Conservation (phyloP, 2,888 invertebrate species). For the Diaperis boleti region DNA sequence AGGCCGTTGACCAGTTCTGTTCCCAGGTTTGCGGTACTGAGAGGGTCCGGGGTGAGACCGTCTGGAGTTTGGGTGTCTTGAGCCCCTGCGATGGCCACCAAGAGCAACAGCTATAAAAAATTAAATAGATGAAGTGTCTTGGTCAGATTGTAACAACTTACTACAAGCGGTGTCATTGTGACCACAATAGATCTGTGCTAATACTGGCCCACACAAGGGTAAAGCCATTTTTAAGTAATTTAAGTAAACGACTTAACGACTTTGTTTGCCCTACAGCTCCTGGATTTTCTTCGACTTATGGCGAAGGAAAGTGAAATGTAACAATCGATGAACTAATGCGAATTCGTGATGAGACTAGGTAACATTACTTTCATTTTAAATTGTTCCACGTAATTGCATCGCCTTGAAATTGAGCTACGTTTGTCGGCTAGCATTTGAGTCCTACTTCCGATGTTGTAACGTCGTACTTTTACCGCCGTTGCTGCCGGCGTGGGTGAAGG, state of each 20-base stretch:
- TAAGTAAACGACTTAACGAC: too few species aligned
- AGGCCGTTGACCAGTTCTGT: conserved; percentile 11
- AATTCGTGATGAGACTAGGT: conserved; percentile 12
- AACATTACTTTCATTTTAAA: conserved; percentile 14
- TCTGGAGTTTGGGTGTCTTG: conserved; percentile 6
- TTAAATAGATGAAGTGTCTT: neutral
- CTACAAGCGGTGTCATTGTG: neutral
- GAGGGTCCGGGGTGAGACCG: neutral
- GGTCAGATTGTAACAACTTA: neutral
- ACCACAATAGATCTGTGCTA: neutral
- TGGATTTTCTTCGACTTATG: neutral
- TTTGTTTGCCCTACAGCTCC: neutral
- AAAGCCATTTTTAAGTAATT: conserved; percentile 18
- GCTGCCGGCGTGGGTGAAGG: neutral
- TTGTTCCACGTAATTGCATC: conserved; percentile 13
- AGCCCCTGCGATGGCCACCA: neutral
- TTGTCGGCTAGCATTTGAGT: neutral
- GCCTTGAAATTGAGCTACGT: conserved; percentile 14
- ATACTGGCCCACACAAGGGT: conserved; percentile 8
- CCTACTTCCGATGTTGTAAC: conserved; percentile 8
- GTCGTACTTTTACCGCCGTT: neutral
- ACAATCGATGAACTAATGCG: conserved; percentile 18
- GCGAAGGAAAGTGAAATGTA: conserved; percentile 12
- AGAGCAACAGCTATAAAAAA: conserved; percentile 2
- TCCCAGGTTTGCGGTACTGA: conserved; percentile 3